phyloP scores from a whole-genome alignment of 2,113 vertebrate genomes.

The Apaloderma vittatum region DNA sequence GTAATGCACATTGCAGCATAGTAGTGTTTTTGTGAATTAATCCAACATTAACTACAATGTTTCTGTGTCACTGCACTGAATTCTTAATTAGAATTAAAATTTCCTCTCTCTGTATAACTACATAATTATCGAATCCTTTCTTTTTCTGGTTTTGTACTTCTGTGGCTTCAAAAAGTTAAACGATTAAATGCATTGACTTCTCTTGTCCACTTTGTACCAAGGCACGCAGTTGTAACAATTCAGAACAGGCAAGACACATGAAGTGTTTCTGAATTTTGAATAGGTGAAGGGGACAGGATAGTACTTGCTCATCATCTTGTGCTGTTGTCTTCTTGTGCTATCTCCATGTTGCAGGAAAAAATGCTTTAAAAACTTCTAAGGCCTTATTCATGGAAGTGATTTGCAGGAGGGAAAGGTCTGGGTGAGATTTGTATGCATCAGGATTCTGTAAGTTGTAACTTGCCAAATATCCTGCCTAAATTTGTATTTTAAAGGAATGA shows the following conservation, averaged over 20 bases:
- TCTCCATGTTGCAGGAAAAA: background rate
- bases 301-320: background rate
- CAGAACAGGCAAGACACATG: background rate
- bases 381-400: background rate
- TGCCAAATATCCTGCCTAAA: background rate
- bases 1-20: background rate
- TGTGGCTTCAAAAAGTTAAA: background rate
- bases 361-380: background rate
- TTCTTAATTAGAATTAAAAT: background rate
- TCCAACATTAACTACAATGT: background rate
- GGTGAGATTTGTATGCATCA: background rate
- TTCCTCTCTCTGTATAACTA: background rate
- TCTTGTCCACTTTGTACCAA: background rate
- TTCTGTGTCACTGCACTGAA: background rate
- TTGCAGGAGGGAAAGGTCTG: background rate
- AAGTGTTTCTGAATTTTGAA: background rate
- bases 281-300: background rate
- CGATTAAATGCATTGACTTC: background rate
- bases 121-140: background rate
- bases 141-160: background rate
- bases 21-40: background rate
- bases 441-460: background rate
- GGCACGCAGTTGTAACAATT: background rate
- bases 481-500: background rate
- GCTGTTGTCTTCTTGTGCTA: background rate